phyloP scores from a whole-genome alignment of 2,113 vertebrate species.

The Chionomys nivalis region DNA sequence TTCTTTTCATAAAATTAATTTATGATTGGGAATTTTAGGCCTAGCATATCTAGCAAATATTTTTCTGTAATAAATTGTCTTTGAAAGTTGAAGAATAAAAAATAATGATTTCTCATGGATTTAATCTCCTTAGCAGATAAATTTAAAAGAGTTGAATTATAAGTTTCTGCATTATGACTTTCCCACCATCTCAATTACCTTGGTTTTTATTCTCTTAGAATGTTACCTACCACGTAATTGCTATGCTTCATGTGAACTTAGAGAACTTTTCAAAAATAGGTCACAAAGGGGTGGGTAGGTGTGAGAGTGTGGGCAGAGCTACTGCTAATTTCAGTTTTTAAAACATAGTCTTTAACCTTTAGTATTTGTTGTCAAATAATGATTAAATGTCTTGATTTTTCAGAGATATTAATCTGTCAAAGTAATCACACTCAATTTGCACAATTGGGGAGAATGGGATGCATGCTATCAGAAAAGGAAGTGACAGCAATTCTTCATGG shows the following conservation, averaged over 20 bases:
- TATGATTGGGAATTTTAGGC: neutral
- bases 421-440: neutral
- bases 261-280: slow-evolving; percentile 38
- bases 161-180: slow-evolving; percentile 21
- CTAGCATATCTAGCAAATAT: slow-evolving; percentile 1
- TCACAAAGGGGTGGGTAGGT: neutral
- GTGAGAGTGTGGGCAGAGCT: neutral
- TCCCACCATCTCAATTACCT: neutral
- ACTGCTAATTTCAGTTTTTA: slow-evolving; percentile 18
- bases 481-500: neutral
- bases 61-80: slow-evolving; percentile 42
- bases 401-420: neutral
- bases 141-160: neutral
- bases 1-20: slow-evolving; percentile 31
- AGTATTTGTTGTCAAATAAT: slow-evolving; percentile 41
- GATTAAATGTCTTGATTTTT: slow-evolving; percentile 29
- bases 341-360: slow-evolving; percentile 8
- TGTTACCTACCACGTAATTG: neutral
- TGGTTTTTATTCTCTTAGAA: slow-evolving; percentile 38
- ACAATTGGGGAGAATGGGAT: neutral
- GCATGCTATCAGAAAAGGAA: neutral
- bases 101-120: neutral
- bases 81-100: slow-evolving; percentile 20
- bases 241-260: slow-evolving; percentile 26
- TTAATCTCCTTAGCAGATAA: slow-evolving; percentile 26